phyloP scores from a whole-genome alignment of 2,888 invertebrate genomes.

The Aproaerema taeniolella region DNA sequence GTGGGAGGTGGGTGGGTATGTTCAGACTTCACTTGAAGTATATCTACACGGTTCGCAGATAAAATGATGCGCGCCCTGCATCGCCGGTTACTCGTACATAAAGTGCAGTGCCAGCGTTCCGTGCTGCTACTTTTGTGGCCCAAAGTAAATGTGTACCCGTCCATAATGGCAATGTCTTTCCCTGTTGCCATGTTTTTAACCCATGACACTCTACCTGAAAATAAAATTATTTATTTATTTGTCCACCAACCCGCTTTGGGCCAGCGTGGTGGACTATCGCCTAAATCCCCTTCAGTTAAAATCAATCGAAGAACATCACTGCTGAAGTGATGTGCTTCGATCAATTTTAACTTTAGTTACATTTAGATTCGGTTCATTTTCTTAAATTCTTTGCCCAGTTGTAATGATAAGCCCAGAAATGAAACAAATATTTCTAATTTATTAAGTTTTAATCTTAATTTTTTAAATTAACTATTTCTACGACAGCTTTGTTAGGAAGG shows the following conservation, averaged over 20 bases:
- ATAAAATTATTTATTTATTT: neutral
- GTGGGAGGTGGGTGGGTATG: conserved; percentile 7
- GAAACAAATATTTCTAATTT: too few species aligned
- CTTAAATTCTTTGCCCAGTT: too few species aligned
- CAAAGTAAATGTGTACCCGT: neutral
- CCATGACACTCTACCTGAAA: neutral
- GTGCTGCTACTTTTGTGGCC: neutral
- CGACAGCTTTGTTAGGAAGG: too few species aligned
- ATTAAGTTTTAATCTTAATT: too few species aligned
- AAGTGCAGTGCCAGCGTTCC: conserved; percentile 3
- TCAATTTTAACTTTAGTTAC: neutral
- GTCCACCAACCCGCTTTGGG: neutral
- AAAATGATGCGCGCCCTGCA: conserved; percentile 4
- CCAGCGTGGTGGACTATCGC: too few species aligned
- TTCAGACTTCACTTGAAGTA: neutral
- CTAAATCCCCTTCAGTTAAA: neutral
- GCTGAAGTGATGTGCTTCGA: neutral
- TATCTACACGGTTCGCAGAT: neutral
- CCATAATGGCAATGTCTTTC: neutral
- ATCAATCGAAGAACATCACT: neutral
- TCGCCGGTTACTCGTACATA: neutral
- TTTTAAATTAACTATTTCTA: too few species aligned
- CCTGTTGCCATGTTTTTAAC: neutral
- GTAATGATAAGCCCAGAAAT: too few species aligned
- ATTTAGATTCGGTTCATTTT: too few species aligned